Evolutionary conservation across 2,888 invertebrate genomes (phyloP).

Genomic region (Eurytoma adleriae): DNA sequence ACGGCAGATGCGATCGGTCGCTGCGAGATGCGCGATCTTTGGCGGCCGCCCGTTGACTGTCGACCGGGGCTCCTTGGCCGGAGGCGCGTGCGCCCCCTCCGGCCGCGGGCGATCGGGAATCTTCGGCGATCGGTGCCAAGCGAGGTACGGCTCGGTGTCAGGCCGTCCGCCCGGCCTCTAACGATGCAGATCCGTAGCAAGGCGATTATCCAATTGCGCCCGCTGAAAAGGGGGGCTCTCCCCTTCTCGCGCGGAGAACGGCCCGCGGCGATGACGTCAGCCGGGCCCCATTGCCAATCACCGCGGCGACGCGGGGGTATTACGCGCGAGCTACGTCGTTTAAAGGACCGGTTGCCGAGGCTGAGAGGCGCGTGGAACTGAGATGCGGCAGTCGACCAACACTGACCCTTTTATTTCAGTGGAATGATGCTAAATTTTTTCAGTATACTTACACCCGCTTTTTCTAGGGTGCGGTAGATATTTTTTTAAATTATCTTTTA

Average conservation of each 20-base stretch:
- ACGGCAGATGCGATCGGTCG: neutral
- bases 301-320: no score
- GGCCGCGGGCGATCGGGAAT: neutral
- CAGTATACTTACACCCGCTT: no score
- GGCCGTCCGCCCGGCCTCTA: conserved; percentile 11
- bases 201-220: conserved; percentile 50
- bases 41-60: conserved; percentile 43
- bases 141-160: conserved; percentile 32
- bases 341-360: no score
- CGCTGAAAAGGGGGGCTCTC: conserved; percentile 13
- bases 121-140: conserved; percentile 44
- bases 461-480: no score
- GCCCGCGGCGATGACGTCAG: neutral
- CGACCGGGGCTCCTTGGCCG: conserved; percentile 29
- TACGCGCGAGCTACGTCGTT: no score
- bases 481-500: no score
- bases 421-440: no score
- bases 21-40: conserved; percentile 45
- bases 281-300: no score
- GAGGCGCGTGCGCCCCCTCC: conserved; percentile 15
- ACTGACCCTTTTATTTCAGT: no score
- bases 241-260: neutral
- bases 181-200: conserved; percentile 51
- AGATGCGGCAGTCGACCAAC: no score
- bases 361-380: no score